phyloP scores from a whole-genome alignment of 2,888 invertebrate species.

The Timema podura region DNA sequence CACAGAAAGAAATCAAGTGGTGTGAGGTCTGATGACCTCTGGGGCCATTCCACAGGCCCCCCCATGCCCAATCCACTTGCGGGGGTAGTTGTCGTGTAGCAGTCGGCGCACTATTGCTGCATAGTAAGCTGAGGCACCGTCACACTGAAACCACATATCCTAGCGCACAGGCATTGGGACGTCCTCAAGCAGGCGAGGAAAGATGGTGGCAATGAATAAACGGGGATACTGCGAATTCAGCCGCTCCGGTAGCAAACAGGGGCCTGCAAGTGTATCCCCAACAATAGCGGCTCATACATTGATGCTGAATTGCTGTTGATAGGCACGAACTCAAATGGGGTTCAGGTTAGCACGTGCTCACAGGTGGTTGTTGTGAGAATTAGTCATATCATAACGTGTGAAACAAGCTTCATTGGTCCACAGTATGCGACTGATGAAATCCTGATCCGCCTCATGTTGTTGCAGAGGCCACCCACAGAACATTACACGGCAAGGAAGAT shows the following conservation, averaged over 20 bases:
- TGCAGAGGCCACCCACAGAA: neutral
- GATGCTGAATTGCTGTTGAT: neutral
- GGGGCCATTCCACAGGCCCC: neutral
- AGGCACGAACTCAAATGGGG: neutral
- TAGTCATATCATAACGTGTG: neutral
- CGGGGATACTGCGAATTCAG: neutral
- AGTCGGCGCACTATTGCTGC: neutral
- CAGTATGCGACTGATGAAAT: neutral
- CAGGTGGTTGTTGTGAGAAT: neutral
- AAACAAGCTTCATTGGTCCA: slow-evolving; percentile 10
- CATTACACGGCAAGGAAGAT: neutral
- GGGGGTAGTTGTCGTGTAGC: slow-evolving; percentile 2
- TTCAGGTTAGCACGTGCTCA: neutral
- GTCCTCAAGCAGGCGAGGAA: neutral
- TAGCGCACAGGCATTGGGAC: neutral
- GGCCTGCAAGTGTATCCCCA: slow-evolving; percentile 4
- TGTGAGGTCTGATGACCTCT: slow-evolving; percentile 7
- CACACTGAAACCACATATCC: slow-evolving; percentile 4
- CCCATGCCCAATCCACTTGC: neutral
- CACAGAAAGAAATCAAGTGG: neutral
- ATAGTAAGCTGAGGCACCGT: slow-evolving; percentile 3
- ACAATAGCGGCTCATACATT: slow-evolving; percentile 1
- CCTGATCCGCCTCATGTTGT: neutral
- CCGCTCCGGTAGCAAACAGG: neutral
- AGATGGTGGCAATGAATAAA: neutral